These are phyloP conservation scores for Motacilla tschutschensis DNA, from an alignment of 2,113 vertebrate species.

Conservation along the genomic window DNA sequence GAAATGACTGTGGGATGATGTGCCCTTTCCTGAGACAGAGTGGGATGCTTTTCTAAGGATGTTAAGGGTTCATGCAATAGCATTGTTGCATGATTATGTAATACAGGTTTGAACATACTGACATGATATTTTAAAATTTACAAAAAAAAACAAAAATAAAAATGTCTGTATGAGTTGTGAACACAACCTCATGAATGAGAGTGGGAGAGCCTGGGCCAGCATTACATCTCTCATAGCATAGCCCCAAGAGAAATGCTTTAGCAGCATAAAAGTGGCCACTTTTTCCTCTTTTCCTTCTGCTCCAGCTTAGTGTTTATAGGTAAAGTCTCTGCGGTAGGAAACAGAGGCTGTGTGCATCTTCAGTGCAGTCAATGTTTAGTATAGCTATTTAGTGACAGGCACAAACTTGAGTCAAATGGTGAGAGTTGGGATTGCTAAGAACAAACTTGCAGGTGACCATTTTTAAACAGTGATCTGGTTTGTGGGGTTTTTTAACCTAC, in stretches of 20 bases:
- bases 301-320: not conserved
- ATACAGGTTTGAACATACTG: not conserved
- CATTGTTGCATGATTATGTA: not conserved
- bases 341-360: not conserved
- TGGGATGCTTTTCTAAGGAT: not conserved
- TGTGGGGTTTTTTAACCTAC: not conserved
- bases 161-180: not conserved
- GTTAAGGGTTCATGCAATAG: not conserved
- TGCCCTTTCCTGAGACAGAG: not conserved
- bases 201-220: not conserved
- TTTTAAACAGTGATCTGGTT: not conserved
- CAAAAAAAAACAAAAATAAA: not conserved
- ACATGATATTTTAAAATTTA: not conserved
- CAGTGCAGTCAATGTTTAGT: not conserved
- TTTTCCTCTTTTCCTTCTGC: not conserved
- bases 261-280: not conserved
- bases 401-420: not conserved
- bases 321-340: not conserved
- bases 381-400: not conserved
- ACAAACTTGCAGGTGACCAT: not conserved
- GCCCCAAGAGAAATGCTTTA: not conserved
- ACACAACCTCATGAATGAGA: not conserved
- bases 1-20: not conserved
- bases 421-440: not conserved
- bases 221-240: accelerated